Conservation (phyloP, 2,888 invertebrate species). For the Nomada hirtipes region DNA sequence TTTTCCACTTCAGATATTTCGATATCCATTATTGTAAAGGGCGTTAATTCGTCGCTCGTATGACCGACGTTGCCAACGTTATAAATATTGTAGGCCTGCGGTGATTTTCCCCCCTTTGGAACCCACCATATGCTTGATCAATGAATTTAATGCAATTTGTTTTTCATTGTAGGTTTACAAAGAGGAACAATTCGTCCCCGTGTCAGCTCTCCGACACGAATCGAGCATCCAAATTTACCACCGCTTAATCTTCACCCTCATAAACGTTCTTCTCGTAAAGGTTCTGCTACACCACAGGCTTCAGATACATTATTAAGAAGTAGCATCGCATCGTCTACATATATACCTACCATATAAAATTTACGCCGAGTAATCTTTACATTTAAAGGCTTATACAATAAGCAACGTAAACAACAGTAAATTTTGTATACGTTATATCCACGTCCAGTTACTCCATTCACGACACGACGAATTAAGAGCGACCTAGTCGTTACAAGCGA, state of each 20-base stretch:
- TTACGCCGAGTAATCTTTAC: constrained; percentile 21
- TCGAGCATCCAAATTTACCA: constrained; percentile 92
- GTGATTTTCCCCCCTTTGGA: no score
- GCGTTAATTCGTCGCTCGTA: no score
- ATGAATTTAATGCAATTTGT: constrained; percentile 6
- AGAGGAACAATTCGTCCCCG: constrained; percentile 86
- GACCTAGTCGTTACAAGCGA: constrained; percentile 29
- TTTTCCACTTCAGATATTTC: no score
- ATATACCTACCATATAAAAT: constrained; percentile 79
- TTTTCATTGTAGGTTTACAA: constrained; percentile 71
- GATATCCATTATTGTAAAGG: no score
- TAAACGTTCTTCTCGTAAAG: constrained; percentile 80
- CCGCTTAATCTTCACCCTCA: constrained; percentile 90
- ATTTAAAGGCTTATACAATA: constrained; percentile 43
- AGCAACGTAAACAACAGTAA: constrained; percentile 47
- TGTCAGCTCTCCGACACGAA: constrained; percentile 92
- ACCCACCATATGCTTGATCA: not conserved
- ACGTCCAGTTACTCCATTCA: constrained; percentile 54
- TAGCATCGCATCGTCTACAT: constrained; percentile 77
- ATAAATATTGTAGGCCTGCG: no score
- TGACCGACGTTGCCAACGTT: no score
- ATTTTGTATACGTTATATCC: constrained; percentile 55
- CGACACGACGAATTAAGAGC: constrained; percentile 42
- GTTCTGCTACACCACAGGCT: constrained; percentile 74
- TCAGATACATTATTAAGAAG: constrained; percentile 78